Evolutionary conservation across 2,797 vertebrate species (phyloP), one percentile per base, ranked within the genome.

Genomic region (Tauraco hartlaubi): DNA sequence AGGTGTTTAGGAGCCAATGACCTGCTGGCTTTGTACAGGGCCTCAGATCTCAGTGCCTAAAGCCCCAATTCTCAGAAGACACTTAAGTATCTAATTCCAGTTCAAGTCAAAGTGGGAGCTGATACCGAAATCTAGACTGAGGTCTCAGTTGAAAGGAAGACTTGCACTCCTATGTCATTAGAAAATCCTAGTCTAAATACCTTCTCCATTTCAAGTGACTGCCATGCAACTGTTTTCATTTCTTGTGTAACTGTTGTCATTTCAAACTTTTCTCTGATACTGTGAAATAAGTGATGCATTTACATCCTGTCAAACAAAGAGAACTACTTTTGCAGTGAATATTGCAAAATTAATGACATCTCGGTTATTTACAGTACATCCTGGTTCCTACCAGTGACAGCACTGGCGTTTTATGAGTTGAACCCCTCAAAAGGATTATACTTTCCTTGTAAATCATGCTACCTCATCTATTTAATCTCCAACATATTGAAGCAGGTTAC

Each of bases 361-460:
- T 90, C 8, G 5, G 55, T 90, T 94, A 84, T 94, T 94, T 94
- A 94, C 46, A 61, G 35, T 66, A 69, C 29, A 55, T 90, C n/a
- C 62, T 88, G 71, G 49, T 54, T 94, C 37, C 39, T 58, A 31
- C 59, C 52, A 92, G 78, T 89, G 90, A 78, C 59, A 94, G 43
- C 75, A 88, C 44, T 75, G 48, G 58, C 89, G 62, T 85, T 95
- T 95, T 75, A 94, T 23, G 20, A 85, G 28, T 77, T 68, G 62
- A 78, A 69, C 52, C 29, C 64, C 66, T 86, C 52, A 55, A 51
- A 71, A 58, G 78, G 74, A 78, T 88, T 89, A 33, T 55, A n/a
- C 55, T 89, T 85, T 58, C 78, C 58, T 90, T 93, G 66, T 94
- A 93, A 95, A 94, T 96, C 77, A 85, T 52, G 29, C 63, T 73